phyloP scores from a whole-genome alignment of 2,113 vertebrate species.

The Dendrocopos noguchii region DNA sequence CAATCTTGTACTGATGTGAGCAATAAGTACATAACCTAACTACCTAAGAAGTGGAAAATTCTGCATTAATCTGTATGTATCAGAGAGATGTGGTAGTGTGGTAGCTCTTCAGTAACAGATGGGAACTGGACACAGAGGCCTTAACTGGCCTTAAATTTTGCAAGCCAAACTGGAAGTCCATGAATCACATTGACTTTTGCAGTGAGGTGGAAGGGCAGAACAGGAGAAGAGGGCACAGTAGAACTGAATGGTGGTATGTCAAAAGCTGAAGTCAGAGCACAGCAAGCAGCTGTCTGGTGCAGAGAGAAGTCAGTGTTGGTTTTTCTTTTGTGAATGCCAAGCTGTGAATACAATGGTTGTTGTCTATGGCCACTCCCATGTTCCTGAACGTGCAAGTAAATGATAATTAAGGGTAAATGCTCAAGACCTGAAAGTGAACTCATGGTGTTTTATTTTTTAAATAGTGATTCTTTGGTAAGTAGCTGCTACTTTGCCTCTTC shows the following conservation, averaged over 20 bases:
- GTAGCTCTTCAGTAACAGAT: background rate
- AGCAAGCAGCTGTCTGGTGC: constrained; percentile 37
- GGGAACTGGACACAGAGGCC: constrained; percentile 36
- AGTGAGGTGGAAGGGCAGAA: constrained; percentile 16
- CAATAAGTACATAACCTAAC: constrained; percentile 40
- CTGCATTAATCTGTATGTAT: constrained; percentile 36
- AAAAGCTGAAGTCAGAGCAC: constrained; percentile 42
- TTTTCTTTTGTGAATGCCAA: background rate
- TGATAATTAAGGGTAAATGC: background rate
- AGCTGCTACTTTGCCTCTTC: background rate
- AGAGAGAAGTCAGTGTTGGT: background rate
- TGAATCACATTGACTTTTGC: constrained; percentile 36
- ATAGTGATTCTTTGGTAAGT: background rate
- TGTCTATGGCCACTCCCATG: background rate
- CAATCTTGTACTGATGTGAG: constrained; percentile 18
- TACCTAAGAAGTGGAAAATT: background rate
- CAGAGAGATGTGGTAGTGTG: constrained; percentile 43
- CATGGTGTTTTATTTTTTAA: background rate
- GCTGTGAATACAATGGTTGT: background rate
- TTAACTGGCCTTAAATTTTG: constrained; percentile 26
- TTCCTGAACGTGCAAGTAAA: background rate
- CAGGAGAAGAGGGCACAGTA: background rate
- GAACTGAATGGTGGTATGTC: background rate
- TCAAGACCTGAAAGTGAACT: background rate
- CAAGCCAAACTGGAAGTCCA: constrained; percentile 35